Evolutionary conservation across 2,113 vertebrate genomes (phyloP).

Genomic region (Mastomys coucha): DNA sequence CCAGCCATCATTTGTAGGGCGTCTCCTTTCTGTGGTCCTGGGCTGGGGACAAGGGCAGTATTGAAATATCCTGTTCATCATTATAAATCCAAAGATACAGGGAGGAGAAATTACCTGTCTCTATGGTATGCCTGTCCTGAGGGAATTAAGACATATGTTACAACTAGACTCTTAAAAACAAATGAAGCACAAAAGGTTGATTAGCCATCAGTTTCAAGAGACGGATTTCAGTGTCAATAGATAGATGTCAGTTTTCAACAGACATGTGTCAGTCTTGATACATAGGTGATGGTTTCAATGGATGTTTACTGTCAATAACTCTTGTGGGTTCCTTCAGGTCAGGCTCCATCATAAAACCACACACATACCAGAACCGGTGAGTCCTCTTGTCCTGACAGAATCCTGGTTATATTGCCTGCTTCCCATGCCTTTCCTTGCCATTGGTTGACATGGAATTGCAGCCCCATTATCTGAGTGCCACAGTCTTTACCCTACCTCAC

Average conservation of each 20-base stretch:
- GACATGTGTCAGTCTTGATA: not conserved
- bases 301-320: too few relatives aligned
- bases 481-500: not conserved
- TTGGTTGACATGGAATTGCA: not conserved
- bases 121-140: not conserved
- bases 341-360: not conserved
- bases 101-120: not conserved
- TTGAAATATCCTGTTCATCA: not conserved
- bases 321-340: not conserved
- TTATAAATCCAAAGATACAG: not conserved
- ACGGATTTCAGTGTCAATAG: not conserved
- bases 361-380: accelerated
- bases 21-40: not conserved
- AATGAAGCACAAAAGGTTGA: not conserved
- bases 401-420: not conserved
- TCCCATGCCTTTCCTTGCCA: not conserved
- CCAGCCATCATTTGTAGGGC: not conserved
- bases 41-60: not conserved
- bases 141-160: not conserved
- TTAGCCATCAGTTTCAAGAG: not conserved
- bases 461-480: not conserved
- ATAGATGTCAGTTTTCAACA: not conserved
- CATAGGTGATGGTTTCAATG: not conserved
- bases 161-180: not conserved
- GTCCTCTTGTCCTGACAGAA: accelerated